A percentile compares a stretch with the other conserved stretches of the same genome.
These are phyloP conservation scores for Phrynocephalus guinanensis DNA, from an alignment of 2,797 vertebrate genomes.

Conservation along the genomic window DNA sequence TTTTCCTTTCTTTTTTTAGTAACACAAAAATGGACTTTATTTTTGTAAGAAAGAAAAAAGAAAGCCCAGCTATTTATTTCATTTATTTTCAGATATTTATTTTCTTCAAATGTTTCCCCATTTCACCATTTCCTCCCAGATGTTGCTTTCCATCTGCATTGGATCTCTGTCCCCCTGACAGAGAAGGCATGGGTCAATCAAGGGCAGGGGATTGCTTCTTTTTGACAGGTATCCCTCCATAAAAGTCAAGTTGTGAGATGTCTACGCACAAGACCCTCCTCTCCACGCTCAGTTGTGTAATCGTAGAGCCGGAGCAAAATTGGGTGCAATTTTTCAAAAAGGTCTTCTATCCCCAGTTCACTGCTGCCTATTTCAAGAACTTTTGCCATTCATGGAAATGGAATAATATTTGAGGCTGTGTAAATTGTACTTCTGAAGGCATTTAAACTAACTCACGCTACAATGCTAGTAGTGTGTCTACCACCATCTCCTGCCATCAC, in stretches of 20 bases:
- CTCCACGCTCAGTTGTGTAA: neutral
- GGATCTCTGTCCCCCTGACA: neutral
- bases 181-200: neutral
- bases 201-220: neutral
- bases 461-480: neutral
- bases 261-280: neutral
- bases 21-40: conserved; percentile 75
- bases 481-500: neutral
- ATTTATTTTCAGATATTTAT: neutral
- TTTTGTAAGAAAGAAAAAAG: conserved; percentile 65
- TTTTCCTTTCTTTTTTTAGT: conserved; percentile 78
- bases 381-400: neutral
- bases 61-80: conserved; percentile 71
- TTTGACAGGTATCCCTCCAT: neutral
- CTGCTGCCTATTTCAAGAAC: no score
- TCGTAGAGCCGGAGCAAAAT: neutral
- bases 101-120: conserved; percentile 69
- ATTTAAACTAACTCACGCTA: neutral
- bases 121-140: conserved; percentile 17
- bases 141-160: neutral
- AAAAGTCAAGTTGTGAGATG: no score
- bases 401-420: neutral
- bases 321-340: neutral
- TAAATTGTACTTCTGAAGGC: neutral
- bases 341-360: neutral